These are phyloP conservation scores for Myripristis murdjan DNA, from an alignment of 2,797 vertebrate species.

Conservation along the genomic window DNA sequence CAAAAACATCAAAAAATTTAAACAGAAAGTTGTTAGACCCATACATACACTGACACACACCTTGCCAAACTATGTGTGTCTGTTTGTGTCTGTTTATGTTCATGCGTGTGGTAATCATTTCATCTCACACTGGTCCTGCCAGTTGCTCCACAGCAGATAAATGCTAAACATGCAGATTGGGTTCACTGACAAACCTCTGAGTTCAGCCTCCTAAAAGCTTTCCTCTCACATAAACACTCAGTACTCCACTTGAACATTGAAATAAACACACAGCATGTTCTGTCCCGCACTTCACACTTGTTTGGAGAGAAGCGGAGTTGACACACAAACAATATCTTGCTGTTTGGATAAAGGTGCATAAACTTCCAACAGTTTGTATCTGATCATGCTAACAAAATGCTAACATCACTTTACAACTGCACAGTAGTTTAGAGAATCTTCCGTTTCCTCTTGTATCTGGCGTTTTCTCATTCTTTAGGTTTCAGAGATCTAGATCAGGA, in stretches of 20 bases:
- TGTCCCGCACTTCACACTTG: constrained; percentile 4
- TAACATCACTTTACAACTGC: neutral
- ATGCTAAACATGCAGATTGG: neutral
- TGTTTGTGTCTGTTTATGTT: neutral
- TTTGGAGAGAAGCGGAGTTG: neutral
- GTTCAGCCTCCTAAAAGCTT: neutral
- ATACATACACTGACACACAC: neutral
- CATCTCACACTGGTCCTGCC: neutral
- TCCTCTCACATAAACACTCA: constrained; percentile 21
- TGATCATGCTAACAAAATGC: neutral
- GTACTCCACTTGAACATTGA: neutral
- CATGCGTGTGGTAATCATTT: neutral
- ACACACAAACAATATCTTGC: too few species aligned
- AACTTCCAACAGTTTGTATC: neutral
- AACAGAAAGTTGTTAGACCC: neutral
- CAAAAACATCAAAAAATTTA: too few species aligned
- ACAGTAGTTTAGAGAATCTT: neutral
- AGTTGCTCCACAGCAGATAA: neutral
- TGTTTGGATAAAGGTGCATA: neutral
- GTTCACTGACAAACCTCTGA: neutral
- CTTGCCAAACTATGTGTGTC: too few species aligned
- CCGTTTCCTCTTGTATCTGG: too few species aligned
- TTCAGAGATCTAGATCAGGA: too few species aligned
- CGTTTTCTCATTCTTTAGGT: too few species aligned
- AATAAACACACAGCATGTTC: constrained; percentile 10